These are phyloP conservation scores for Hycleus cichorii DNA, from an alignment of 1,140 invertebrate species.

Conservation along the genomic window DNA sequence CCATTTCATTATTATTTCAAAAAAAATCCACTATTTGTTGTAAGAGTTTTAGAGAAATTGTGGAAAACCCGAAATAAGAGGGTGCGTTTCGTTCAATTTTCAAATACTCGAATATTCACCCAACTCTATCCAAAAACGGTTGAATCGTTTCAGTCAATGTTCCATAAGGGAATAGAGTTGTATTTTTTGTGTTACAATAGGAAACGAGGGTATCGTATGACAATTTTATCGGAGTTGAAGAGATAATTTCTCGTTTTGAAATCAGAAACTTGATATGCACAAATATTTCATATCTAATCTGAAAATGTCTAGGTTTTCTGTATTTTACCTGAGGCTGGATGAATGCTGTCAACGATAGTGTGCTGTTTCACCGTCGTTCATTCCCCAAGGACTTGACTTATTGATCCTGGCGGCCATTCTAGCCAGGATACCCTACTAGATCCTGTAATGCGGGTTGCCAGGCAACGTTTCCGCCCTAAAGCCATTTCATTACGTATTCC, in stretches of 20 bases:
- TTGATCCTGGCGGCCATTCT: constrained; percentile 34
- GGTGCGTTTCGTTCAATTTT: constrained; percentile 1
- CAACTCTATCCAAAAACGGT: constrained; percentile 4
- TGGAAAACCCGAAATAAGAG: background rate
- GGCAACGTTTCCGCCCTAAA: constrained; percentile 28
- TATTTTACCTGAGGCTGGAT: too few relatives aligned
- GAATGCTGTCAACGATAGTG: background rate
- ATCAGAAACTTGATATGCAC: too few relatives aligned
- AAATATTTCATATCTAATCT: too few relatives aligned
- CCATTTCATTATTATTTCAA: too few relatives aligned
- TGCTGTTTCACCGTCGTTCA: background rate
- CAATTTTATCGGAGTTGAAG: too few relatives aligned
- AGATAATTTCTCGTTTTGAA: too few relatives aligned
- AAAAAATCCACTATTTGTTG: background rate
- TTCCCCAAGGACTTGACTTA: constrained; percentile 35
- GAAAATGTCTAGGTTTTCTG: too few relatives aligned
- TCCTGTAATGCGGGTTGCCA: constrained; percentile 25
- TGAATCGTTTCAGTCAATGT: constrained; percentile 6
- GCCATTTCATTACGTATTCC: constrained; percentile 22
- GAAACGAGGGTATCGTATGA: too few relatives aligned
- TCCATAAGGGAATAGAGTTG: background rate
- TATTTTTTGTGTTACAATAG: too few relatives aligned
- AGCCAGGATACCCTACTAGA: constrained; percentile 18
- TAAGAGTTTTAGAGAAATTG: background rate
- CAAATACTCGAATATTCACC: constrained; percentile 11